These are phyloP conservation scores for Candidula unifasciata DNA, from an alignment of 2,888 invertebrate species.

Conservation along the genomic window DNA sequence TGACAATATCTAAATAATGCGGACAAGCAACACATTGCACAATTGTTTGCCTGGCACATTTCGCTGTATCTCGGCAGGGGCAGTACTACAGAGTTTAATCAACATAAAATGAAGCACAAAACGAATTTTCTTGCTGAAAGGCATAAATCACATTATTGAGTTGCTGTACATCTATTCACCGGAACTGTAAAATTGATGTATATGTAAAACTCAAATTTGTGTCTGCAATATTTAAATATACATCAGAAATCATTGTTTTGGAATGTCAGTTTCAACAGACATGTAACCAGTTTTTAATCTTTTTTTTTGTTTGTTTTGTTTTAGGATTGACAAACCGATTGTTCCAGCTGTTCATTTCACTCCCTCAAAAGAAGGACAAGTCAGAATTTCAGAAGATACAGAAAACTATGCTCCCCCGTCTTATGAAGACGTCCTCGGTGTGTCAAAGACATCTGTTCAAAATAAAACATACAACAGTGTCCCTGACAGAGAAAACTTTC, in stretches of 20 bases:
- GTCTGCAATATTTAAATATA: too few relatives aligned
- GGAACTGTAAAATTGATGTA: too few relatives aligned
- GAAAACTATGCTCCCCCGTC: conserved; percentile 64
- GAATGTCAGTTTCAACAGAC: background rate
- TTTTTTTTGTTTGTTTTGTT: conserved; percentile 12
- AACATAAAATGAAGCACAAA: too few relatives aligned
- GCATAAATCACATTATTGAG: too few relatives aligned
- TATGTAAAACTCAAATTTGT: too few relatives aligned
- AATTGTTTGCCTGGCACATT: too few relatives aligned
- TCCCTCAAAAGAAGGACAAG: conserved; percentile 28
- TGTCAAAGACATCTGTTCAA: conserved; percentile 26
- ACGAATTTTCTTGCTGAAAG: too few relatives aligned
- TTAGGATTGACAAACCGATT: conserved; percentile 33
- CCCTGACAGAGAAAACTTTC: background rate
- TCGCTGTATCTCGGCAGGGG: too few relatives aligned
- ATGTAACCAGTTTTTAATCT: background rate
- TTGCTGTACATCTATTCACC: too few relatives aligned
- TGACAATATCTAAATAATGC: background rate
- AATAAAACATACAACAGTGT: conserved; percentile 52
- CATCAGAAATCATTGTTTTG: too few relatives aligned
- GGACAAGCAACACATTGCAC: background rate
- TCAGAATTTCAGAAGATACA: conserved; percentile 28
- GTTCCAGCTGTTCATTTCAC: conserved; percentile 37
- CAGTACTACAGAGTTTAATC: too few relatives aligned
- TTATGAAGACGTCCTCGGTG: conserved; percentile 62